These are phyloP conservation scores for Mercenaria mercenaria DNA, from an alignment of 1,140 invertebrate species.

Conservation along the genomic window DNA sequence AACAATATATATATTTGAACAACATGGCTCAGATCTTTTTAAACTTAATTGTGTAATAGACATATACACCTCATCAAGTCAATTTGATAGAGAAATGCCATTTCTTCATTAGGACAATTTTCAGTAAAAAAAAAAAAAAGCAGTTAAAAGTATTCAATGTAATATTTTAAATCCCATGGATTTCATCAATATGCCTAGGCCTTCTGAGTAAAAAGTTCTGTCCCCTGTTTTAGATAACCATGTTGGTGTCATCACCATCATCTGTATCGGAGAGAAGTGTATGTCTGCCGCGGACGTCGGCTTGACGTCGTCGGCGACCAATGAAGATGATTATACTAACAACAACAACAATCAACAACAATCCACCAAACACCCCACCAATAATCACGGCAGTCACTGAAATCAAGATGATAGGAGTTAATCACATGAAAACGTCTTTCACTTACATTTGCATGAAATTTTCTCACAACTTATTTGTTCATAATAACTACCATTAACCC, in stretches of 20 bases:
- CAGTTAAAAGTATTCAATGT: no score
- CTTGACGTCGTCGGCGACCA: constrained; percentile 32
- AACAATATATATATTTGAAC: no score
- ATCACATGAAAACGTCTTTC: no score
- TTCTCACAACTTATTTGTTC: not conserved
- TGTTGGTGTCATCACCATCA: constrained; percentile 34
- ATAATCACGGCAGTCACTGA: constrained; percentile 40
- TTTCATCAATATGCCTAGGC: not conserved
- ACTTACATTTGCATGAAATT: not conserved
- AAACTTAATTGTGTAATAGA: no score
- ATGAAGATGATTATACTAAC: constrained; percentile 26
- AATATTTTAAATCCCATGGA: not conserved
- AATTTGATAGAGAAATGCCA: no score
- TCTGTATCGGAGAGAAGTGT: constrained; percentile 5
- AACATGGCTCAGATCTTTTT: no score
- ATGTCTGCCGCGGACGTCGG: not conserved
- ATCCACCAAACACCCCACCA: constrained; percentile 25
- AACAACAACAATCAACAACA: constrained; percentile 41
- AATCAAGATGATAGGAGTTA: not conserved
- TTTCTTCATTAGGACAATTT: no score
- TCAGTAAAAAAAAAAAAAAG: no score
- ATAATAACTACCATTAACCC: not conserved
- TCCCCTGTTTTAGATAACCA: not conserved
- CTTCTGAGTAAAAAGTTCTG: not conserved
- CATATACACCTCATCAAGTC: no score